Base-by-base conservation (phyloP, 2,797 vertebrate species). In the Tokudaia tokunoshimensis region DNA sequence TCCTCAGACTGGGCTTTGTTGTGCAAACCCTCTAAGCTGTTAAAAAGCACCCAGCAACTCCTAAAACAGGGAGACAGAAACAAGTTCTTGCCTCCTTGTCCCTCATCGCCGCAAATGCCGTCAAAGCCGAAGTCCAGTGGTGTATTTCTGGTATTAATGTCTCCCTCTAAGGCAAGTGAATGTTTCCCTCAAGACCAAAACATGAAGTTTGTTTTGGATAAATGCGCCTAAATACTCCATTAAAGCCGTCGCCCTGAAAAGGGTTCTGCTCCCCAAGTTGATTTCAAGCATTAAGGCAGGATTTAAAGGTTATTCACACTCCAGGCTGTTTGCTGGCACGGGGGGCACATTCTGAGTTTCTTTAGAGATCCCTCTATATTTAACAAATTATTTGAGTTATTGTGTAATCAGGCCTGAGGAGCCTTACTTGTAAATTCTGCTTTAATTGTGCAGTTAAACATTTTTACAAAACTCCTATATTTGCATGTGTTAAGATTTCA, bases 361-460 rank as follows among this genome's bases (percentile, higher is more conserved):
- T 98, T 98, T 97, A 98, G 98, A 99, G 98, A 98, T 98, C 98
- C 97, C 98, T 99, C 98, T 99, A 99, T 99, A 99, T 99, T 99
- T 99, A 99, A 99, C 99, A 99, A 99, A 99, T 99, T 99, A 99
- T 99, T 98, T 98, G 99, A 98, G 98, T 99, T 99, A 98, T 99
- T 99, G 99, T 99, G 99, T 98, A 99, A 98, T 99, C 98, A 99
- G 99, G 98, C 99, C 99, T 98, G 99, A 98, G 98, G 98, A 99
- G 98, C 99, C 99, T 99, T 98, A 98, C 99, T 99, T 99, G 99
- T 99, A 99, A 99, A 99, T 99, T 99, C 99, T 99, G 98, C 99
- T 99, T 99, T 99, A 99, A 99, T 99, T 99, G 99, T 99, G 99
- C 99, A 99, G 99, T 99, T 99, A 99, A 99, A 99, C 99, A 99